Evolutionary conservation across 2,888 invertebrate species (phyloP), one percentile per base, ranked within the genome.

Genomic region (Pardosa pseudoannulata): DNA sequence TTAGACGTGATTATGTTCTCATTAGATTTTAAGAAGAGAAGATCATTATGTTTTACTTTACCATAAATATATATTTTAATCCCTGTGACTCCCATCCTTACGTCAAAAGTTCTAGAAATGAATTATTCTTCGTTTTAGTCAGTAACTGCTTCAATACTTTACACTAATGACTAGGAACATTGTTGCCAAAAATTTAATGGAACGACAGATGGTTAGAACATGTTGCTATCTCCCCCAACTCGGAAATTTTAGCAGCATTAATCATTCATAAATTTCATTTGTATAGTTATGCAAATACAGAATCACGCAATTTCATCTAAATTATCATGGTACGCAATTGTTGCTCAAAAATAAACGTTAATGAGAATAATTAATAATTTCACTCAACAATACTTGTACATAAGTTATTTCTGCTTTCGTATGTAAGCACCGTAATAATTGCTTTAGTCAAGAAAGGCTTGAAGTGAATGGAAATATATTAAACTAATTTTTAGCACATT

Each of bases 131-230:
- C 16, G 46, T 46, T 46, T 9, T 11, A 16, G 9, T 16, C 46
- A 46, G 13, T 46, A 46, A 46, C 46, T 46, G 46, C 46, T 16
- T 46, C 16, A 46, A 46, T 46, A 46, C 46, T 46, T 46, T 46
- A 46, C 46, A 13, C 46, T 46, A 46, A 46, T 46, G 46, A 46
- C 46, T 46, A 16, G 46, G 16, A 46, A 46, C 46, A 46, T 16
- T 46, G 46, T 16, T 46, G 46, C 46, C 46, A 46, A 46, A 46
- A 46, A 46, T 46, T 46, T 46, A 46, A 46, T 46, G 46, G 16
- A 46, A 16, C 46, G 46, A 46, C 46, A 46, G 46, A 46, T 46
- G 46, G 9, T 46, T 46, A 46, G 46, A 46, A 46, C 46, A 46
- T 46, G 46, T 46, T 46, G 46, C 16, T 46, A 46, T 46, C 46